These are phyloP conservation scores for Pachyuromys duprasi DNA, from an alignment of 2,797 vertebrate genomes.

Conservation along the genomic window DNA sequence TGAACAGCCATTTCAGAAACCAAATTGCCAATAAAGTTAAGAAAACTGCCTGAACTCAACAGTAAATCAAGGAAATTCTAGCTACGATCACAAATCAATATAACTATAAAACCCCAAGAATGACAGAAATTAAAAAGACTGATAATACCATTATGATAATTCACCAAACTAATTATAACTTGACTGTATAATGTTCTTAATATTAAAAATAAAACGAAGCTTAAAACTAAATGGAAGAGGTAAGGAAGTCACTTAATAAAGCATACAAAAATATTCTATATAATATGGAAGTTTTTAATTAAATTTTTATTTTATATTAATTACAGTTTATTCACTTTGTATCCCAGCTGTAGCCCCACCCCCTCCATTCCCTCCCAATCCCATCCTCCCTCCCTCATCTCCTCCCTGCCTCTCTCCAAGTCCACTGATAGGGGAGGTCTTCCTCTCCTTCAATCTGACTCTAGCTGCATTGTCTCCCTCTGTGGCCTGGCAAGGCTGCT, in stretches of 20 bases:
- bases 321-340: no score
- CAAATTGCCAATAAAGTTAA: not conserved
- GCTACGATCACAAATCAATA: constrained; percentile 17
- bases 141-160: not conserved
- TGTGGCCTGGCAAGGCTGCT: no score
- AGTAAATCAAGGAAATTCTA: constrained; percentile 55
- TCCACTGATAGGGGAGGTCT: no score
- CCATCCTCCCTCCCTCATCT: no score
- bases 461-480: no score
- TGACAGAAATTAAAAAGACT: constrained; percentile 34
- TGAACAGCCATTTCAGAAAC: not conserved
- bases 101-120: not conserved
- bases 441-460: no score
- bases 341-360: no score
- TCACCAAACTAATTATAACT: constrained; percentile 19
- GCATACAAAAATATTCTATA: constrained; percentile 1
- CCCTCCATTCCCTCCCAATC: no score
- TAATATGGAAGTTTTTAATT: no score
- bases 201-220: constrained; percentile 23
- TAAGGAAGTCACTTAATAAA: constrained; percentile 25
- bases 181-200: not conserved
- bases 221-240: not conserved
- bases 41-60: not conserved
- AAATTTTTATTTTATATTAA: no score
- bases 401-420: no score